phyloP scores from a whole-genome alignment of 2,797 vertebrate species.

The Enoplosus armatus region DNA sequence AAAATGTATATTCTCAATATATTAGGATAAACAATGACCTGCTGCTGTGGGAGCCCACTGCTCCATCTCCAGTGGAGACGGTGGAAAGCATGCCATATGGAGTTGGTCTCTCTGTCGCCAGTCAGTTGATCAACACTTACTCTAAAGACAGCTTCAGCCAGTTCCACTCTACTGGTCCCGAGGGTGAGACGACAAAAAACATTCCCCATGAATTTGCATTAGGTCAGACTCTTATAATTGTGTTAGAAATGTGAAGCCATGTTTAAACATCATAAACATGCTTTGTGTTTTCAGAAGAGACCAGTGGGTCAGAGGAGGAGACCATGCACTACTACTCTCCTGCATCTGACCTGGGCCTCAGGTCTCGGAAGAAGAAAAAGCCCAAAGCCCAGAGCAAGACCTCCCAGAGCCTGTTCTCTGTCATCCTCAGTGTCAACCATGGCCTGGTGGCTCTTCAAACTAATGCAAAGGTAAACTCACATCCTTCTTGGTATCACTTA shows the following conservation, averaged over 20 bases:
- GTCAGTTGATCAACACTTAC: conserved; percentile 97
- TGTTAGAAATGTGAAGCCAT: not conserved
- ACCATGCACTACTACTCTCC: conserved; percentile 90
- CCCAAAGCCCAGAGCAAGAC: conserved; percentile 91
- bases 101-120: conserved; percentile 96
- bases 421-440: conserved; percentile 92
- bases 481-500: not conserved
- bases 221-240: not conserved
- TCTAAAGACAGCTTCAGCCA: conserved; percentile 95
- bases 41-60: conserved; percentile 97
- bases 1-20: conserved; percentile 34
- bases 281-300: conserved; percentile 88
- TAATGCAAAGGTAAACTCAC: conserved; percentile 88
- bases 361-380: conserved; percentile 93
- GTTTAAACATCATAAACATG: not conserved
- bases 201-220: not conserved
- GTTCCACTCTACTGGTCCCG: conserved; percentile 92
- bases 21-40: conserved; percentile 97
- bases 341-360: conserved; percentile 88
- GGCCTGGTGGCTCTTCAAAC: conserved; percentile 92
- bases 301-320: conserved; percentile 97
- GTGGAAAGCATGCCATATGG: conserved; percentile 96
- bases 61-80: conserved; percentile 97
- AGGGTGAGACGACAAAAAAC: conserved; percentile 86
- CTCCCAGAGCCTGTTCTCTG: conserved; percentile 94